These are phyloP conservation scores for Alloplasta piceator DNA, from an alignment of 2,888 invertebrate genomes.

Conservation along the genomic window DNA sequence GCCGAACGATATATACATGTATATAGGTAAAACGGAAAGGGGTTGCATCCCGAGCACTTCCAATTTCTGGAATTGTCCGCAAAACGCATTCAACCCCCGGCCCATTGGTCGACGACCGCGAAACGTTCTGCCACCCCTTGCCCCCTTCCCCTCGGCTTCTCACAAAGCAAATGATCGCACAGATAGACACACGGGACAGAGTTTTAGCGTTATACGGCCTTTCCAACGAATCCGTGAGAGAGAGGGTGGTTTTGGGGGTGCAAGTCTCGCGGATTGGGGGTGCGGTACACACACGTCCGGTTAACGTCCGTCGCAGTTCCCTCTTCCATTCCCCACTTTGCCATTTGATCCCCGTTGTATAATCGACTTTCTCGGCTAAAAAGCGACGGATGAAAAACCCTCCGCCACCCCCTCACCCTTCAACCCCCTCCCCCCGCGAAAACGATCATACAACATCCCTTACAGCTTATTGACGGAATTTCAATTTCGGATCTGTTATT, in stretches of 20 bases:
- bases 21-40: conserved; percentile 9
- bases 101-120: conserved; percentile 53
- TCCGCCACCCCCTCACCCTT: neutral
- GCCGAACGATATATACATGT: conserved; percentile 32
- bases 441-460: conserved; percentile 37
- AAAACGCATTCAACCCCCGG: conserved; percentile 57
- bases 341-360: conserved; percentile 62
- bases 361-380: conserved; percentile 63
- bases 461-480: conserved; percentile 55
- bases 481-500: conserved; percentile 56
- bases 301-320: conserved; percentile 54
- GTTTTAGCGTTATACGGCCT: conserved; percentile 25
- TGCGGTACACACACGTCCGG: conserved; percentile 54
- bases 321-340: conserved; percentile 11
- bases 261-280: conserved; percentile 46
- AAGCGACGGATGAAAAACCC: conserved; percentile 56
- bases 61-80: conserved; percentile 73
- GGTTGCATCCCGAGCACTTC: conserved; percentile 65
- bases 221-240: conserved; percentile 37
- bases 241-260: neutral
- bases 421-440: conserved; percentile 6
- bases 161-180: conserved; percentile 67
- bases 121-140: conserved; percentile 35
- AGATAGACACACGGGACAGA: conserved; percentile 14
- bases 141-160: conserved; percentile 2